phyloP scores from a whole-genome alignment of 1,140 invertebrate genomes.

The Cydia pomonella region DNA sequence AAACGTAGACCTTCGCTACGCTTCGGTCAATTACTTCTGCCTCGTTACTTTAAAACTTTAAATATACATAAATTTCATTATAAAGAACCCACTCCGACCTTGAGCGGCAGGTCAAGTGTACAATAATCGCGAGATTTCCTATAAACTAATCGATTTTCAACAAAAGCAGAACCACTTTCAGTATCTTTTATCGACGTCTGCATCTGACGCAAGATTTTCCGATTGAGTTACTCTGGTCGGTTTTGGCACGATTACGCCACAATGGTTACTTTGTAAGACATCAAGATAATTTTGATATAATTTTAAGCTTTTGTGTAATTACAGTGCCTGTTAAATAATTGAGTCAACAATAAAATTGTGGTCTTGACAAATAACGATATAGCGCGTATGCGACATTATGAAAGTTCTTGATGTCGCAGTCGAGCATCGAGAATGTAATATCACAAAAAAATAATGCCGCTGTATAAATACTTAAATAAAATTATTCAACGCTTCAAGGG shows the following conservation, averaged over 20 bases:
- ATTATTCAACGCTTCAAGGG: no score
- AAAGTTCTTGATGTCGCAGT: background rate
- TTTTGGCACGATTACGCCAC: conserved; percentile 14
- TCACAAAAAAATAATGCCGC: background rate
- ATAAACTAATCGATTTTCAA: conserved; percentile 5
- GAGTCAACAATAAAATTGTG: background rate
- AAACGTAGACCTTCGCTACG: no score
- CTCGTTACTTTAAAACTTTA: background rate
- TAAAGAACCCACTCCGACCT: conserved; percentile 12
- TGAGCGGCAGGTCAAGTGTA: conserved; percentile 30
- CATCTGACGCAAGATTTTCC: conserved; percentile 29
- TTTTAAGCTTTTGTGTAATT: background rate
- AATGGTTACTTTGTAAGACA: background rate
- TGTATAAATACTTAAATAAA: no score
- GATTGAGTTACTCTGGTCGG: background rate
- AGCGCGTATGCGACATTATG: no score
- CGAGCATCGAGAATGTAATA: background rate
- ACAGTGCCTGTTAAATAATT: background rate
- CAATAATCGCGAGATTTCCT: background rate
- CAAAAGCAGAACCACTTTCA: conserved; percentile 17
- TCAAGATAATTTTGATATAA: conserved; percentile 33
- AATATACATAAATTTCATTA: background rate
- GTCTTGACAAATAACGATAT: background rate
- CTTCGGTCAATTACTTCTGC: background rate
- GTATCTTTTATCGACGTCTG: background rate